These are phyloP conservation scores for Apostichopus leukothele DNA, from an alignment of 53 echinoderm and acorn worm genomes.

Conservation along the genomic window DNA sequence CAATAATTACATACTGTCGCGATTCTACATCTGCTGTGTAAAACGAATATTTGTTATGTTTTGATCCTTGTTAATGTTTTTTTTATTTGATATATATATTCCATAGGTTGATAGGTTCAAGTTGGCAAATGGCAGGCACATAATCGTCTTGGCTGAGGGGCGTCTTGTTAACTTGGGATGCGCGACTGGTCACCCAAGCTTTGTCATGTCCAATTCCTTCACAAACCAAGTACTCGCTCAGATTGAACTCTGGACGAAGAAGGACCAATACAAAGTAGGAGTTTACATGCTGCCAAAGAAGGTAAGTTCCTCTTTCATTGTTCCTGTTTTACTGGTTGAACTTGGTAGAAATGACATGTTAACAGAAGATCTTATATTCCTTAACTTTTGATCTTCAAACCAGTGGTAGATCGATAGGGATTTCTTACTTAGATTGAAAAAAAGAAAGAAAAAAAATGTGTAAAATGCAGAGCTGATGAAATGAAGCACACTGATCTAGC, in stretches of 20 bases:
- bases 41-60: background rate
- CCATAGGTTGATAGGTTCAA: slow-evolving; percentile 90
- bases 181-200: slow-evolving; percentile 98
- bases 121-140: slow-evolving; percentile 76
- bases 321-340: too few relatives aligned
- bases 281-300: slow-evolving; percentile 93
- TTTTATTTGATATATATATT: background rate
- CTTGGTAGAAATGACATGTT: too few relatives aligned
- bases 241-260: slow-evolving; percentile 90
- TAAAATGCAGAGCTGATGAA: too few relatives aligned
- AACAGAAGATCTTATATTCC: too few relatives aligned
- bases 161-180: slow-evolving; percentile 96
- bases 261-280: slow-evolving; percentile 79
- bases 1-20: too few relatives aligned
- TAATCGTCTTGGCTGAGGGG: slow-evolving; percentile 90
- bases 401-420: too few relatives aligned
- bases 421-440: too few relatives aligned
- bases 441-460: too few relatives aligned
- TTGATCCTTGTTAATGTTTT: background rate
- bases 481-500: too few relatives aligned
- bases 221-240: slow-evolving; percentile 98
- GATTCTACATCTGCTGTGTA: too few relatives aligned
- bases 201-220: slow-evolving; percentile 99
- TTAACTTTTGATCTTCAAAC: too few relatives aligned
- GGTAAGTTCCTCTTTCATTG: slow-evolving; percentile 48